Conservation (phyloP, 2,888 invertebrate genomes). For the Aphidius colemani region DNA sequence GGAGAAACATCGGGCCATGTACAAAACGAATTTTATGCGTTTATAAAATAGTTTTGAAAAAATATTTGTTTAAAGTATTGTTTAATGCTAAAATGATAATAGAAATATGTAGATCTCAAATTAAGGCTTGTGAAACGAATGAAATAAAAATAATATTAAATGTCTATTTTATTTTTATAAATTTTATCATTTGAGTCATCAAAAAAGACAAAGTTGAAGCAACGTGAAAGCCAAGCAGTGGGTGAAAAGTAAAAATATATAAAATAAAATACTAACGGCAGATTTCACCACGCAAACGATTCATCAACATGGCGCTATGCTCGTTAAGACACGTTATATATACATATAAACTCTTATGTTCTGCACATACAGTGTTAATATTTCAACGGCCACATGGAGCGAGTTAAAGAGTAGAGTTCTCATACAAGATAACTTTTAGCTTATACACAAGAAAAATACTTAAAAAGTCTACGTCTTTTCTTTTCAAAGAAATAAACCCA, state of each 20-base stretch:
- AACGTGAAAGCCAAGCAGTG: slow-evolving; percentile 12
- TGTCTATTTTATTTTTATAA: slow-evolving; percentile 9
- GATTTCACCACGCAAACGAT: slow-evolving; percentile 25
- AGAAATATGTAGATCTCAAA: no score
- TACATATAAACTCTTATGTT: background rate
- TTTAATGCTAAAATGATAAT: background rate
- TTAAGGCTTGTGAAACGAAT: no score
- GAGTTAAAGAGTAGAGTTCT: slow-evolving; percentile 22
- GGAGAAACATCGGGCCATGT: slow-evolving; percentile 55
- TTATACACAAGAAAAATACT: no score
- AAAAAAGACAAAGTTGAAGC: slow-evolving; percentile 2
- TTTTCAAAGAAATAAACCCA: background rate
- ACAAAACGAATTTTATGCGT: slow-evolving; percentile 22
- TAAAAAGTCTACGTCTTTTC: background rate
- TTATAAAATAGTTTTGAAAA: slow-evolving; percentile 20
- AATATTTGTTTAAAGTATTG: slow-evolving; percentile 8
- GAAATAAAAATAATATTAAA: no score
- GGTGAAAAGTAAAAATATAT: slow-evolving; percentile 7
- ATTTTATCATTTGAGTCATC: slow-evolving; percentile 6
- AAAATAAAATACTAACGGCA: slow-evolving; percentile 24
- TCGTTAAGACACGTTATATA: slow-evolving; percentile 25
- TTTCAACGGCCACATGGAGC: slow-evolving; percentile 27
- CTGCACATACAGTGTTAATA: slow-evolving; percentile 23
- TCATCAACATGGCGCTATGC: slow-evolving; percentile 29
- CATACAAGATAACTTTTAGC: slow-evolving; percentile 4